Evolutionary conservation across 2,888 invertebrate genomes (phyloP).

Genomic region (Acronicta leporina): DNA sequence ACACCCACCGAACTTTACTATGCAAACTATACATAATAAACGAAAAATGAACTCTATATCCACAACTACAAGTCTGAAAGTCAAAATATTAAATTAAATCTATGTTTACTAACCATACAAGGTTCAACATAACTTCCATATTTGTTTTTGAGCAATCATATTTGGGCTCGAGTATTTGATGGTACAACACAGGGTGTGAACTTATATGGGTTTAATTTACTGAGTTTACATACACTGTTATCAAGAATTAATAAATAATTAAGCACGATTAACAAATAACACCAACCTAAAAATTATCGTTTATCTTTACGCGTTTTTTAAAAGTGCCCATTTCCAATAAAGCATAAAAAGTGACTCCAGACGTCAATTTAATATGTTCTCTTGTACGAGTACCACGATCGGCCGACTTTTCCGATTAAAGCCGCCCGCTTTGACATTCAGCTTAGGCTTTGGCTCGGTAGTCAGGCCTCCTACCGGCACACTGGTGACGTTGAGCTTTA

Average conservation of each 20-base stretch:
- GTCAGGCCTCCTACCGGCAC: slow-evolving; percentile 1
- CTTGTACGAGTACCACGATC: slow-evolving; percentile 3
- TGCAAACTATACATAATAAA: slow-evolving; percentile 16
- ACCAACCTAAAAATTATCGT: too few relatives aligned
- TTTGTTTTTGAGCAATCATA: slow-evolving; percentile 37
- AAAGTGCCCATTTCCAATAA: background rate
- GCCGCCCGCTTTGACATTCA: slow-evolving; percentile 24
- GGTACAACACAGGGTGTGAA: slow-evolving; percentile 12
- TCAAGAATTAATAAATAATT: too few relatives aligned
- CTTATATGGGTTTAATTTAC: slow-evolving; percentile 27
- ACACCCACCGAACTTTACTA: slow-evolving; percentile 61
- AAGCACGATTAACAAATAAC: too few relatives aligned
- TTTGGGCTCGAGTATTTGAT: slow-evolving; percentile 25
- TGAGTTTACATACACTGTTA: background rate
- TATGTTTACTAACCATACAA: slow-evolving; percentile 30
- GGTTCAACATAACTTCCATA: slow-evolving; percentile 35
- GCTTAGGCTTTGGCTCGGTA: slow-evolving; percentile 9
- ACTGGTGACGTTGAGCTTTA: slow-evolving; percentile 27
- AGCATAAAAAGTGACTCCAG: slow-evolving; percentile 10
- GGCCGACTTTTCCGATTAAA: slow-evolving; percentile 46
- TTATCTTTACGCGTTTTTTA: slow-evolving; percentile 1
- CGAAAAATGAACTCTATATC: slow-evolving; percentile 17
- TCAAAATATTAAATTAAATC: slow-evolving; percentile 6
- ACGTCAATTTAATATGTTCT: slow-evolving; percentile 25
- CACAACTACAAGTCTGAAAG: slow-evolving; percentile 17